Evolutionary conservation across 2,797 vertebrate genomes (phyloP).

Genomic region (Hozukius guyotensis): DNA sequence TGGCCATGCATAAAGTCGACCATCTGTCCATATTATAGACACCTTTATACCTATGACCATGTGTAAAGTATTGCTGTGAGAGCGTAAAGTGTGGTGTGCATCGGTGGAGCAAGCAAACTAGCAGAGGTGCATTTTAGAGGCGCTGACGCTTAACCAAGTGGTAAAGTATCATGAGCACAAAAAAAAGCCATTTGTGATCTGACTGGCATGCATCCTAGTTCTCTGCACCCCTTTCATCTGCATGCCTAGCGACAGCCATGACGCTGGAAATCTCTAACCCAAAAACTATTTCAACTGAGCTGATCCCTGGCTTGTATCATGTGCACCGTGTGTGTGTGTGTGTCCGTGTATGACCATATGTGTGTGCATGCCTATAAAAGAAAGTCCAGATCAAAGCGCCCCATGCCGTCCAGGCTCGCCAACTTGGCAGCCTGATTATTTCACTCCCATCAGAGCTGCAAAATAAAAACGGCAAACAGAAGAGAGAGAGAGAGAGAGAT

Average conservation of each 20-base stretch:
- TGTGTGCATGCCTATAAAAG: conserved; percentile 33
- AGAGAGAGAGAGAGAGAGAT: background rate
- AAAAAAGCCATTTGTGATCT: background rate
- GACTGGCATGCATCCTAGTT: conserved; percentile 6
- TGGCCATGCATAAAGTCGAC: background rate
- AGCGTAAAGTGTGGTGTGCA: background rate
- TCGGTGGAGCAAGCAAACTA: background rate
- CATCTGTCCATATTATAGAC: background rate
- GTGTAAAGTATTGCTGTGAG: background rate
- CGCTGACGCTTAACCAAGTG: background rate
- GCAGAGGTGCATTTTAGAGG: background rate
- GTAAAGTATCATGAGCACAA: background rate
- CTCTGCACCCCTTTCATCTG: conserved; percentile 17
- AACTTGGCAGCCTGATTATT: conserved; percentile 60
- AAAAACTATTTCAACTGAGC: conserved; percentile 36
- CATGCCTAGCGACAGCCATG: conserved; percentile 18
- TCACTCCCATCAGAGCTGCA: conserved; percentile 50
- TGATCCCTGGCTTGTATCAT: conserved; percentile 5
- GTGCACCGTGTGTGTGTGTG: background rate
- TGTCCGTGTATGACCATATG: conserved; percentile 16
- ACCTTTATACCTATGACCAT: background rate
- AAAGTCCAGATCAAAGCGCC: conserved; percentile 68
- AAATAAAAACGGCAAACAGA: conserved; percentile 52
- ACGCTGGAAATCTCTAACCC: conserved; percentile 19
- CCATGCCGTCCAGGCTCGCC: conserved; percentile 39